Evolutionary conservation across 2,797 vertebrate genomes (phyloP).

Genomic region (Sciurus carolinensis): DNA sequence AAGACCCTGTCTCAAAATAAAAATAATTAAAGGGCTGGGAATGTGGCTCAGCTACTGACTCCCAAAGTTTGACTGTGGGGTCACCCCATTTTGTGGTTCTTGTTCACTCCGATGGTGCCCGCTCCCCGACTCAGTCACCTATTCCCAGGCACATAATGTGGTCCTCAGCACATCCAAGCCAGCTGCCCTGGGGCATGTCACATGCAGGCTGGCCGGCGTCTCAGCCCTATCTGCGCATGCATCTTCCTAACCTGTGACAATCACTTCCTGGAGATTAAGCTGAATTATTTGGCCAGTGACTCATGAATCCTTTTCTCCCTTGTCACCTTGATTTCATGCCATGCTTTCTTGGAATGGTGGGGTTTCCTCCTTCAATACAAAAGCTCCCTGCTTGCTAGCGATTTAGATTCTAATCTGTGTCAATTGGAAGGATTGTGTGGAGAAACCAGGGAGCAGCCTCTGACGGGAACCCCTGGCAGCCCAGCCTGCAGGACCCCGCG

Average conservation of each 20-base stretch:
- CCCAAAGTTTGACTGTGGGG: not conserved
- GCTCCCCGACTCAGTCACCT: not conserved
- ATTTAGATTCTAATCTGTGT: not conserved
- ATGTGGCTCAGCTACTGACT: too few species aligned
- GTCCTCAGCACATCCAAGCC: accelerated
- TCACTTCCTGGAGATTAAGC: slow-evolving; percentile 52
- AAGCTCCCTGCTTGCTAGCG: not conserved
- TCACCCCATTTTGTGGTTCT: not conserved
- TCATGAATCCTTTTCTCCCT: not conserved
- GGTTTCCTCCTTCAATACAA: not conserved
- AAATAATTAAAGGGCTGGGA: too few species aligned
- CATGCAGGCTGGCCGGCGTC: not conserved
- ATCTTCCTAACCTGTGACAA: not conserved
- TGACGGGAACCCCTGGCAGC: not conserved
- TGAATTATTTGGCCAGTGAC: not conserved
- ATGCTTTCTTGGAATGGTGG: not conserved
- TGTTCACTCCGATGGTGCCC: not conserved
- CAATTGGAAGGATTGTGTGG: not conserved
- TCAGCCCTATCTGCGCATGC: accelerated
- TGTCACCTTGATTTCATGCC: slow-evolving; percentile 65
- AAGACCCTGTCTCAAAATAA: too few species aligned
- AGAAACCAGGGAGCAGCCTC: not conserved
- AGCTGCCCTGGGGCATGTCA: accelerated
- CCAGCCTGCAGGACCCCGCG: not conserved
- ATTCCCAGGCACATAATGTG: accelerated